A percentile compares a stretch with the other conserved stretches of the same genome.
Evolutionary conservation across 2,888 invertebrate genomes (phyloP).

Genomic region (Acanthosoma haemorrhoidale): DNA sequence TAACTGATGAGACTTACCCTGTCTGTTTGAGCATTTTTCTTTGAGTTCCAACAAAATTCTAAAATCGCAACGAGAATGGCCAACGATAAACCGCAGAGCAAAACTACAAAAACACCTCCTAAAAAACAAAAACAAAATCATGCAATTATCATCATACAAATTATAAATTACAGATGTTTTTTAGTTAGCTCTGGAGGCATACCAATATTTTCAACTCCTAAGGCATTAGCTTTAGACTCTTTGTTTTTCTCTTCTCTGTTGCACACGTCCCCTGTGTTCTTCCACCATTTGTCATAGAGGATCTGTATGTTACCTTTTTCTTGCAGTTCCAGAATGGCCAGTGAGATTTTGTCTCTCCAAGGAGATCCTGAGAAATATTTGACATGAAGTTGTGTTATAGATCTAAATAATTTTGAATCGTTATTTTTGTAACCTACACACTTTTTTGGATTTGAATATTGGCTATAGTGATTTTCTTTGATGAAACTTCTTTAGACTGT

Average conservation of each 20-base stretch:
- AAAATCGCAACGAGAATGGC: conserved; percentile 88
- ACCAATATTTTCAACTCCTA: conserved; percentile 86
- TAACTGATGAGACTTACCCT: conserved; percentile 53
- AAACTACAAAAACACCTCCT: conserved; percentile 95
- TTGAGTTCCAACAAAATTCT: conserved; percentile 92
- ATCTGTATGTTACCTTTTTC: conserved; percentile 91
- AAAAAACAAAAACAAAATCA: conserved; percentile 44
- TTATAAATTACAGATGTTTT: not conserved
- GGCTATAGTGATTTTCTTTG: too few relatives aligned
- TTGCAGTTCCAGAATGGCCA: conserved; percentile 89
- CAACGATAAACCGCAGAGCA: conserved; percentile 83
- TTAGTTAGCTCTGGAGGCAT: too few relatives aligned
- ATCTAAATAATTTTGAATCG: too few relatives aligned
- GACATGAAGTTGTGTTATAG: too few relatives aligned
- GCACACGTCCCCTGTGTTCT: conserved; percentile 87
- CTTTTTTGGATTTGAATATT: too few relatives aligned
- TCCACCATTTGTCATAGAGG: conserved; percentile 97
- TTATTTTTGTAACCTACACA: too few relatives aligned
- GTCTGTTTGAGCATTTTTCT: conserved; percentile 77
- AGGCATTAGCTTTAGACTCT: conserved; percentile 86
- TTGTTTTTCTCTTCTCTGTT: conserved; percentile 81
- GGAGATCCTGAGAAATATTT: conserved; percentile 65
- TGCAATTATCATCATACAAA: not conserved
- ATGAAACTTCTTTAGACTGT: too few relatives aligned
- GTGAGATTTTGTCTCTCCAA: conserved; percentile 94